Percentiles rank a stretch among this genome's conserved stretches.
Conservation (phyloP, 2,888 invertebrate species). For the Drosophila siamana region DNA sequence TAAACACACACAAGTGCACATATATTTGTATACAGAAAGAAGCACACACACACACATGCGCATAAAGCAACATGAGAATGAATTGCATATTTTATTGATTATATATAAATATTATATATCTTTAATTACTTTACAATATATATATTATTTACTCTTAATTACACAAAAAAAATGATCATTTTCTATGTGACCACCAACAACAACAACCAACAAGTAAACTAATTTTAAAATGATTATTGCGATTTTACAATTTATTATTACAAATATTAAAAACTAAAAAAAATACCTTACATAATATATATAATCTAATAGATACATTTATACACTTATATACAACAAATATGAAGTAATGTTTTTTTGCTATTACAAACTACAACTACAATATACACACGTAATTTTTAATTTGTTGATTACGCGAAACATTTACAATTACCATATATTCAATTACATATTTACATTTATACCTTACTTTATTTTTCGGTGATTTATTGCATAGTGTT, state of each 20-base stretch:
- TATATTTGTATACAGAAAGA: slow-evolving; percentile 12
- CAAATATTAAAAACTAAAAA: slow-evolving; percentile 37
- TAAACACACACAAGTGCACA: slow-evolving; percentile 31
- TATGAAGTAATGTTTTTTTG: slow-evolving; percentile 54
- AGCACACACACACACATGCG: slow-evolving; percentile 36
- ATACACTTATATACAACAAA: slow-evolving; percentile 42
- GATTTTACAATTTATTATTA: slow-evolving; percentile 76
- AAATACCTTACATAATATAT: slow-evolving; percentile 63
- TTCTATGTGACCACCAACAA: slow-evolving; percentile 47
- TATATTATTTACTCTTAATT: slow-evolving; percentile 64
- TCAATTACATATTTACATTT: slow-evolving; percentile 56
- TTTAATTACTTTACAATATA: slow-evolving; percentile 54
- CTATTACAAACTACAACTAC: slow-evolving; percentile 61
- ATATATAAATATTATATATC: slow-evolving; percentile 53
- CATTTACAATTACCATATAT: slow-evolving; percentile 51
- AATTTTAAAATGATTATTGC: slow-evolving; percentile 70
- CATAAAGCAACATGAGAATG: slow-evolving; percentile 34
- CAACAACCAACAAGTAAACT: slow-evolving; percentile 59
- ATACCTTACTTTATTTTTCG: slow-evolving; percentile 78
- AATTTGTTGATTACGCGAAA: slow-evolving; percentile 70
- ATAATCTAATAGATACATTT: slow-evolving; percentile 63
- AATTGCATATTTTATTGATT: slow-evolving; percentile 62
- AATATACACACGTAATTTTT: slow-evolving; percentile 67
- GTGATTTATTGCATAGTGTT: slow-evolving; percentile 79
- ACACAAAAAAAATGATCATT: slow-evolving; percentile 54